These are phyloP conservation scores for Apeira syringaria DNA, from an alignment of 2,888 invertebrate species.

Conservation along the genomic window DNA sequence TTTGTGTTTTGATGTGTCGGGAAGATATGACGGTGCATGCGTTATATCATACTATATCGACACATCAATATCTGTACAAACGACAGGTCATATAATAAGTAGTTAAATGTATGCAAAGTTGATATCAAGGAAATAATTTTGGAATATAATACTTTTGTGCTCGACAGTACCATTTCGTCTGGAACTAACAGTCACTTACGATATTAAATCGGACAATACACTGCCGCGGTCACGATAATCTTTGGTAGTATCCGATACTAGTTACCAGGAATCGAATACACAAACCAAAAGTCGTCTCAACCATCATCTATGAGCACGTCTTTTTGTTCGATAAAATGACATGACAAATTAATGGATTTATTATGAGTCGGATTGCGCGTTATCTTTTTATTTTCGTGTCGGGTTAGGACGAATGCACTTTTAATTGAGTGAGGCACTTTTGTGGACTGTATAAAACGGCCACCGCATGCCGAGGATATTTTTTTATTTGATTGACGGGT, in stretches of 20 bases:
- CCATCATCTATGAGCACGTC: constrained; percentile 16
- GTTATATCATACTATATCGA: no score
- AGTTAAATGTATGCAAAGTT: no score
- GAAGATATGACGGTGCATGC: no score
- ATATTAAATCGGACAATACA: constrained; percentile 72
- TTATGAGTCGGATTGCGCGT: constrained; percentile 75
- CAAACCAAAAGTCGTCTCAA: constrained; percentile 40
- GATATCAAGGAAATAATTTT: no score
- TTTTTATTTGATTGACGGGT: constrained; percentile 82
- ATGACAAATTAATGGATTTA: constrained; percentile 84
- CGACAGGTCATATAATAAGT: no score
- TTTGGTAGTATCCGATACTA: constrained; percentile 65
- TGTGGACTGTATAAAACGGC: constrained; percentile 80
- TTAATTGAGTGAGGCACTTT: constrained; percentile 83
- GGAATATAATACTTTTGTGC: constrained; percentile 42
- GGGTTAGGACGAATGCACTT: constrained; percentile 82
- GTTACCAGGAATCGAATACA: constrained; percentile 61
- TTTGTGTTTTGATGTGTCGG: no score
- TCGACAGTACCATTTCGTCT: constrained; percentile 42
- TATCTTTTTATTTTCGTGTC: constrained; percentile 70
- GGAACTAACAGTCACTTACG: constrained; percentile 63
- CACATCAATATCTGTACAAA: no score
- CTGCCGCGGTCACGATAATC: constrained; percentile 64
- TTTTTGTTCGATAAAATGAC: constrained; percentile 71
- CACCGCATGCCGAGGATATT: constrained; percentile 76